Evolutionary conservation across 2,113 vertebrate genomes (phyloP).

Genomic region (mouse (Mus musculus)): DNA sequence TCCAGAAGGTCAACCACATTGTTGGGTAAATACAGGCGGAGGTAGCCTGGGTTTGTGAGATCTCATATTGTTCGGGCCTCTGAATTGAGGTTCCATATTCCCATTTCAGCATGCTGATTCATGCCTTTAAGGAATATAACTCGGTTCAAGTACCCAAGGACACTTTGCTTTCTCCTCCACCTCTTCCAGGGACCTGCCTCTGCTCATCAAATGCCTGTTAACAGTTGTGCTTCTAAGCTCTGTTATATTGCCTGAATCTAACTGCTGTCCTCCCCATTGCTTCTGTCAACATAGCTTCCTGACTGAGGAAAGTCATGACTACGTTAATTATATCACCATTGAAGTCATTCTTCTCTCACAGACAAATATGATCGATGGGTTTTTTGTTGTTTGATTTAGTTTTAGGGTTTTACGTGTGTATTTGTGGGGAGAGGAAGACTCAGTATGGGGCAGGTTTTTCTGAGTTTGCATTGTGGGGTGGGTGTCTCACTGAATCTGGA

Average conservation of each 20-base stretch:
- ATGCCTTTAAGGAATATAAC: background rate
- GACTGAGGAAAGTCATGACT: background rate
- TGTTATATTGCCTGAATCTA: background rate
- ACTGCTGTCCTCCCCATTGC: background rate
- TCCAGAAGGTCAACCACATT: background rate
- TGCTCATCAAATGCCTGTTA: background rate
- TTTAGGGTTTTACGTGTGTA: background rate
- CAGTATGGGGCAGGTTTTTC: background rate
- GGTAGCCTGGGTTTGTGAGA: background rate
- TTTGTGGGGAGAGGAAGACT: background rate
- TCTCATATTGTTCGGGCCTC: background rate
- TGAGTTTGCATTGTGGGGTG: background rate
- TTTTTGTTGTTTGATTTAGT: background rate
- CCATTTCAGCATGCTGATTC: background rate
- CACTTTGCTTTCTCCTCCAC: constrained; percentile 25
- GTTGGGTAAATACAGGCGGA: background rate
- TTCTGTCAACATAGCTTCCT: constrained; percentile 47
- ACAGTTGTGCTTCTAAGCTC: background rate
- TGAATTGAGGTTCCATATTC: background rate
- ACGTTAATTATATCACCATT: background rate
- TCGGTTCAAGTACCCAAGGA: background rate
- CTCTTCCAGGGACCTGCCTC: background rate
- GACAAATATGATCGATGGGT: background rate
- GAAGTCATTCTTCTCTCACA: background rate
- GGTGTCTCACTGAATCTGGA: background rate